phyloP scores from a whole-genome alignment of 1,140 invertebrate species.

The Drosophila pectinifera region DNA sequence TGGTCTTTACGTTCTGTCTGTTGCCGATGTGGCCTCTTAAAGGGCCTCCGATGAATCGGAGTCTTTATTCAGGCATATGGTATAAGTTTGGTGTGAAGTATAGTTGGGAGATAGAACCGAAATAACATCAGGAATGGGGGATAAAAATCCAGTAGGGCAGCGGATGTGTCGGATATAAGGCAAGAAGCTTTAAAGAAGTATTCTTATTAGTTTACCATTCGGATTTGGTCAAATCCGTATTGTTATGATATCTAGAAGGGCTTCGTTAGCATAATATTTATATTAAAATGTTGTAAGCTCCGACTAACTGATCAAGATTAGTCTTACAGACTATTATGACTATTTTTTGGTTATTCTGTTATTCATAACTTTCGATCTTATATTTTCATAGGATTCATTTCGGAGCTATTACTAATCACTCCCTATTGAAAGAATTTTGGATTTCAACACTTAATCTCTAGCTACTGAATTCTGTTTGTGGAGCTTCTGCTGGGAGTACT shows the following conservation, averaged over 20 bases:
- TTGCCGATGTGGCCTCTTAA: neutral
- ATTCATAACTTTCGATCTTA: neutral
- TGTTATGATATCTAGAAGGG: too few species aligned
- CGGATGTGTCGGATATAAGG: neutral
- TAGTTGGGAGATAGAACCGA: slow-evolving; percentile 16
- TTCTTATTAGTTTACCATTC: too few species aligned
- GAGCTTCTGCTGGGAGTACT: slow-evolving; percentile 1
- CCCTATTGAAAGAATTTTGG: too few species aligned
- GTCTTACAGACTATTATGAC: too few species aligned
- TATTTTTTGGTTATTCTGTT: neutral
- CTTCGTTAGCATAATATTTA: neutral
- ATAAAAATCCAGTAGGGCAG: neutral
- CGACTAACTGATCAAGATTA: neutral
- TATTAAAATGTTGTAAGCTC: neutral
- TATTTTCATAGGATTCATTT: neutral
- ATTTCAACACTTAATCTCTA: slow-evolving; percentile 6
- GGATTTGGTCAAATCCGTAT: too few species aligned
- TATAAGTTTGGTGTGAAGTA: neutral
- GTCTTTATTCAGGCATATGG: slow-evolving; percentile 28
- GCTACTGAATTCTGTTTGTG: slow-evolving; percentile 30
- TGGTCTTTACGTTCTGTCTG: slow-evolving; percentile 36
- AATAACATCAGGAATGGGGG: neutral
- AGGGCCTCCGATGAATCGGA: slow-evolving; percentile 15
- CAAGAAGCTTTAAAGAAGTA: neutral
- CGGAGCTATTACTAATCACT: neutral